These are phyloP conservation scores for Noctuana brunneofusca DNA, from an alignment of 2,888 invertebrate species.

Conservation along the genomic window DNA sequence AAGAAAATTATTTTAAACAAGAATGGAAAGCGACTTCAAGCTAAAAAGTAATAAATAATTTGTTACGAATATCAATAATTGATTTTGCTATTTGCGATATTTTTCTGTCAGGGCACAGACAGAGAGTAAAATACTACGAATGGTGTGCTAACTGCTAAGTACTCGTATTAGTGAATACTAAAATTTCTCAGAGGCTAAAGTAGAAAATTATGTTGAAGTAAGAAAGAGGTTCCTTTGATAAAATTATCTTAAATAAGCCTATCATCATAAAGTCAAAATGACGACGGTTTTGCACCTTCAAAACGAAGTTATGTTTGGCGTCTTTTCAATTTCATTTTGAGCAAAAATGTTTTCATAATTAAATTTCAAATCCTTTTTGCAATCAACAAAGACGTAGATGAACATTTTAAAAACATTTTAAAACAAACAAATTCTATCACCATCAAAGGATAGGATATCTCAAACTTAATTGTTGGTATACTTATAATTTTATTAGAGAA, in stretches of 20 bases:
- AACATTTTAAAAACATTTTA: too few relatives aligned
- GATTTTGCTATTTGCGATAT: too few relatives aligned
- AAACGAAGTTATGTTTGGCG: conserved; percentile 20
- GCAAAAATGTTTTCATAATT: conserved; percentile 13
- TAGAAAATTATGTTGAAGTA: conserved; percentile 13
- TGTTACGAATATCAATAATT: too few relatives aligned
- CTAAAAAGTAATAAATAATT: too few relatives aligned
- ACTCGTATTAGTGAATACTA: conserved; percentile 5
- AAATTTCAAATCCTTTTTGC: conserved; percentile 21
- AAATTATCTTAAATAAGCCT: conserved; percentile 28
- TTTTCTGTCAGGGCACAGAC: too few relatives aligned
- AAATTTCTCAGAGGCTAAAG: neutral
- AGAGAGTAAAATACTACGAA: neutral
- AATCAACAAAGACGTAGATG: conserved; percentile 2
- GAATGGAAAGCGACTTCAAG: too few relatives aligned
- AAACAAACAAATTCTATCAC: neutral
- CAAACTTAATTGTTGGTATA: neutral
- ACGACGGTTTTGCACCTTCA: conserved; percentile 8
- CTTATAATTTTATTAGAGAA: neutral
- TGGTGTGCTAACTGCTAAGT: too few relatives aligned
- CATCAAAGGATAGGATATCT: neutral
- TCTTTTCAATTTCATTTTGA: conserved; percentile 19
- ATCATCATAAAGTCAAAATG: conserved; percentile 22
- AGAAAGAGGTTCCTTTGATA: conserved; percentile 14
- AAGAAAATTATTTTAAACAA: too few relatives aligned